A percentile compares a stretch with the other conserved stretches of the same genome.
phyloP scores from a whole-genome alignment of 2,888 invertebrate species.

The Yponomeuta evonymella region DNA sequence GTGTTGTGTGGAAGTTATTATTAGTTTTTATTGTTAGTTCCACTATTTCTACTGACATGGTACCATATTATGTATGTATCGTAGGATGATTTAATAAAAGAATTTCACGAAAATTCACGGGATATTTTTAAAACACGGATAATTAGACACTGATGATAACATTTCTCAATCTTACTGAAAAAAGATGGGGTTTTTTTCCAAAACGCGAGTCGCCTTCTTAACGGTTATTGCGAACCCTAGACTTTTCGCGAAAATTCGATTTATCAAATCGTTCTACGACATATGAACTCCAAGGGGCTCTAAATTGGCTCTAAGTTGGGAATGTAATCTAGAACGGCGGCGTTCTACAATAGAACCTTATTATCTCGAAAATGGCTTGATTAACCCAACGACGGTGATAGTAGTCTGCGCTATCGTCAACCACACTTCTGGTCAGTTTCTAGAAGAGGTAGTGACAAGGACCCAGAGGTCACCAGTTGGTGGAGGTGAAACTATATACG shows the following conservation, averaged over 20 bases:
- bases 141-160: too few relatives aligned
- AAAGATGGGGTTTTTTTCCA: too few relatives aligned
- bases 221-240: too few relatives aligned
- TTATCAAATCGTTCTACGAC: neutral
- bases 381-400: neutral
- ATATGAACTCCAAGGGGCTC: neutral
- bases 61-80: neutral
- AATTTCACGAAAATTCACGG: too few relatives aligned
- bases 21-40: too few relatives aligned
- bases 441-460: neutral
- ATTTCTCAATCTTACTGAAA: too few relatives aligned
- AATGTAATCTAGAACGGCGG: neutral
- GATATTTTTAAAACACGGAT: too few relatives aligned
- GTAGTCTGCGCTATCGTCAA: neutral
- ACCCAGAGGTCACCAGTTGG: neutral
- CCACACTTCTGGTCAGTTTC: neutral
- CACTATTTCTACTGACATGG: neutral
- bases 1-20: too few relatives aligned
- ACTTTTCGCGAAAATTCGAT: too few relatives aligned
- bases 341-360: neutral
- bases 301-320: neutral
- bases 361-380: neutral
- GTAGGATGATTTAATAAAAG: too few relatives aligned
- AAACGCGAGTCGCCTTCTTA: too few relatives aligned
- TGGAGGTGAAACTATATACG: neutral